Percentiles rank a stretch among this genome's conserved stretches.
Evolutionary conservation across 2,888 invertebrate species (phyloP).

Genomic region (Mechanitis messenoides): DNA sequence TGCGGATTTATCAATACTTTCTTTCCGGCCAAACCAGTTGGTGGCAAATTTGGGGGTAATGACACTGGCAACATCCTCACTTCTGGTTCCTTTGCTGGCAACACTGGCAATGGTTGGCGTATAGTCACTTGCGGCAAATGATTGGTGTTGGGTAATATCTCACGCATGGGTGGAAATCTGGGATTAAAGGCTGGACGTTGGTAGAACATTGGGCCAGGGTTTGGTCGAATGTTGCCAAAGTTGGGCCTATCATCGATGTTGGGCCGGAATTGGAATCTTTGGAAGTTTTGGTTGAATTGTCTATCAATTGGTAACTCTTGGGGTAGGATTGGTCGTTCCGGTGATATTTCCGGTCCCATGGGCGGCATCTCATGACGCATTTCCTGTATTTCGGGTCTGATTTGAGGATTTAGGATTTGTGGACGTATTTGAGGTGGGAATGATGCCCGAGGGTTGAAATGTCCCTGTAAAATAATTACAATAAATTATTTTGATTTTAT

Average conservation of each 20-base stretch:
- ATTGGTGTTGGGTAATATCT: slow-evolving; percentile 42
- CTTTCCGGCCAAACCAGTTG: slow-evolving; percentile 66
- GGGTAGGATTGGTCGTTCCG: slow-evolving; percentile 23
- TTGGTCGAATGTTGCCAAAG: slow-evolving; percentile 35
- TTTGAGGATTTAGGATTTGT: slow-evolving; percentile 9
- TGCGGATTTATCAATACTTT: slow-evolving; percentile 83
- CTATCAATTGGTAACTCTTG: slow-evolving; percentile 16
- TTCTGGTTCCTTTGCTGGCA: slow-evolving; percentile 47
- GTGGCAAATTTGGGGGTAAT: slow-evolving; percentile 49
- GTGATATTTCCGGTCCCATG: slow-evolving; percentile 31
- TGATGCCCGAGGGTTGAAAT: slow-evolving; percentile 49
- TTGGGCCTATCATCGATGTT: slow-evolving; percentile 32
- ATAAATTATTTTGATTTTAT: too few relatives aligned
- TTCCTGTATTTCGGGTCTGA: slow-evolving; percentile 26
- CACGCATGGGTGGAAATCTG: slow-evolving; percentile 46
- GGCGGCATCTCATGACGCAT: slow-evolving; percentile 29
- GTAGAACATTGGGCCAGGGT: slow-evolving; percentile 47
- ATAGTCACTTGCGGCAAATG: slow-evolving; percentile 60
- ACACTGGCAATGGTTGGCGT: slow-evolving; percentile 37
- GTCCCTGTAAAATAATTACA: slow-evolving; percentile 43
- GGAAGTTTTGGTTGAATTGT: slow-evolving; percentile 30
- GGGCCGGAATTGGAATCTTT: slow-evolving; percentile 40
- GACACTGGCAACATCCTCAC: slow-evolving; percentile 64
- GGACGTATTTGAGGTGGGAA: slow-evolving; percentile 45
- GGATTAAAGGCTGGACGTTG: slow-evolving; percentile 37